These are phyloP conservation scores for Hypotaenidia philippensis DNA, from an alignment of 2,797 vertebrate species.

Conservation along the genomic window DNA sequence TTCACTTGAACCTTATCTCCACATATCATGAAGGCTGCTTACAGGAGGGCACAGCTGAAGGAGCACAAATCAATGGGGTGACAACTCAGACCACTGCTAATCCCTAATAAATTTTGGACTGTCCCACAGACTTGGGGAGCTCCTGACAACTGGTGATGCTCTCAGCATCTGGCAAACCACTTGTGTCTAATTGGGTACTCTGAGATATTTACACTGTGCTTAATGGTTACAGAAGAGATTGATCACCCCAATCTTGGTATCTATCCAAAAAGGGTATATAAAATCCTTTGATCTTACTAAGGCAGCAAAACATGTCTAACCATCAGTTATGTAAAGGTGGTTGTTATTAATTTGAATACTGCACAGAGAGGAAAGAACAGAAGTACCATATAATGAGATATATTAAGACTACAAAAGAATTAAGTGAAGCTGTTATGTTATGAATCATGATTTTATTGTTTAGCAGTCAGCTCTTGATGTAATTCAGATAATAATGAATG, in stretches of 20 bases:
- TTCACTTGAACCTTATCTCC: conserved; percentile 24
- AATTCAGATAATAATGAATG: conserved; percentile 71
- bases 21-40: conserved; percentile 5
- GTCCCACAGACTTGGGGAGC: conserved; percentile 39
- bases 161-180: conserved; percentile 65
- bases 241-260: conserved; percentile 29
- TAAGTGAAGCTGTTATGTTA: conserved; percentile 50
- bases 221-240: conserved; percentile 50
- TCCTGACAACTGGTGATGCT: conserved; percentile 61
- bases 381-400: conserved; percentile 65
- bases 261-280: conserved; percentile 53
- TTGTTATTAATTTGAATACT: conserved; percentile 72
- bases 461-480: conserved; percentile 61
- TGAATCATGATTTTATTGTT: conserved; percentile 69
- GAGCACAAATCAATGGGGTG: conserved; percentile 65
- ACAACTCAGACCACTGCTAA: conserved; percentile 43
- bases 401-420: conserved; percentile 69
- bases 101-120: conserved; percentile 65
- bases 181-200: conserved; percentile 36
- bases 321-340: conserved; percentile 68
- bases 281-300: conserved; percentile 66
- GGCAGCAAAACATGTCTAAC: conserved; percentile 55
- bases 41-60: conserved; percentile 11
- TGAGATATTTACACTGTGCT: conserved; percentile 50
- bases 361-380: conserved; percentile 58